A percentile compares a stretch with the other conserved stretches of the same genome.
phyloP scores from a whole-genome alignment of 2,888 invertebrate genomes.

The Trichogramma dendrolimi region DNA sequence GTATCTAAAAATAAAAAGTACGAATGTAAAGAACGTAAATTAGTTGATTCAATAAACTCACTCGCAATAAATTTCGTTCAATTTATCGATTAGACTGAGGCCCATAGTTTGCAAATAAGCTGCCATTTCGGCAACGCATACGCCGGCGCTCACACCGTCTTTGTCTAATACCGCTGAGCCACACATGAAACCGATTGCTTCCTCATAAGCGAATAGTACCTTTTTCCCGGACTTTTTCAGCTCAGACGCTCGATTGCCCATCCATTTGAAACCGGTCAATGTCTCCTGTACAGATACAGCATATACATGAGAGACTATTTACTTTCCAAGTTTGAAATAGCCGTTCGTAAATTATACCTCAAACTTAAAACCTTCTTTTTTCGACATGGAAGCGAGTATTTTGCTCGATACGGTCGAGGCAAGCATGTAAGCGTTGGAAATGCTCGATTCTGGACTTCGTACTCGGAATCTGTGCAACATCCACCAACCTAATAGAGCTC shows the following conservation, averaged over 20 bases:
- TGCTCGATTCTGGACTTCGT: constrained; percentile 51
- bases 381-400: constrained; percentile 78
- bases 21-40: not conserved
- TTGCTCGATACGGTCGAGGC: constrained; percentile 96
- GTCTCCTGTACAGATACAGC: constrained; percentile 68
- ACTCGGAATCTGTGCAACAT: constrained; percentile 61
- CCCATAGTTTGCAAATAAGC: constrained; percentile 64
- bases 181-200: constrained; percentile 98
- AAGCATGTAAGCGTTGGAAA: constrained; percentile 73
- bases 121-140: constrained; percentile 71
- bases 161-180: constrained; percentile 86
- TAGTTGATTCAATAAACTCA: constrained; percentile 44
- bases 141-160: constrained; percentile 91
- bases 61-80: constrained; percentile 72
- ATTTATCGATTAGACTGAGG: constrained; percentile 59
- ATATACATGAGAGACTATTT: constrained; percentile 1
- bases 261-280: constrained; percentile 99
- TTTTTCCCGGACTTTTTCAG: constrained; percentile 67
- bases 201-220: constrained; percentile 93
- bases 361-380: constrained; percentile 71
- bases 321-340: not conserved
- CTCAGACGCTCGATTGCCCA: constrained; percentile 84
- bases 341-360: constrained; percentile 48
- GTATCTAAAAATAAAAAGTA: constrained; percentile 56
- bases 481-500: constrained; percentile 95